These are phyloP conservation scores for Pristionchus arcanus DNA, from an alignment of 2,888 invertebrate genomes.

Conservation along the genomic window DNA sequence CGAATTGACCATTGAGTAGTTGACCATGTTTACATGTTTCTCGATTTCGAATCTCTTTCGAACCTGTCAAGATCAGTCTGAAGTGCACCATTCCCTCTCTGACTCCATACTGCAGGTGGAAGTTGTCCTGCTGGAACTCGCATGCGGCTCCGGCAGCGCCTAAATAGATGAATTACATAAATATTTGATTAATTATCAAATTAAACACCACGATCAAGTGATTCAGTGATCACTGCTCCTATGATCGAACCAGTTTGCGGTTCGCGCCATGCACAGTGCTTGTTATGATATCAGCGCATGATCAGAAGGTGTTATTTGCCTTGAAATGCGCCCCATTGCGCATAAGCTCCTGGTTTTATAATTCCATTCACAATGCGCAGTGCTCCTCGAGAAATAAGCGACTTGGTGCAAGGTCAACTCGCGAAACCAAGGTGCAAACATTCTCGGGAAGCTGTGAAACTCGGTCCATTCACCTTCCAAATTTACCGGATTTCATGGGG, in stretches of 20 bases:
- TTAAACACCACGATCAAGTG: neutral
- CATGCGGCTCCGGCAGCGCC: constrained; percentile 33
- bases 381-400: neutral
- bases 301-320: neutral
- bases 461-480: too few relatives aligned
- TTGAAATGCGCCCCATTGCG: neutral
- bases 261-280: neutral
- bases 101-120: constrained; percentile 62
- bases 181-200: neutral
- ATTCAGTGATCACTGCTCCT: neutral
- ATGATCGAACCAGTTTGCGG: neutral
- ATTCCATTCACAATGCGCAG: neutral
- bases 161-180: neutral
- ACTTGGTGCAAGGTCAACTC: neutral
- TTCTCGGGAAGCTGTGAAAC: neutral
- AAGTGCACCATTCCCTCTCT: constrained; percentile 68
- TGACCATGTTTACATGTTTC: neutral
- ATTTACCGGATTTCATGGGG: too few relatives aligned
- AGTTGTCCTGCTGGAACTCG: constrained; percentile 56
- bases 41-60: neutral
- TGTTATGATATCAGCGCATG: neutral
- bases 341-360: neutral
- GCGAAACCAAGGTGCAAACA: constrained; percentile 7
- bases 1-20: neutral
- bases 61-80: constrained; percentile 65